Evolutionary conservation across 2,797 vertebrate species (phyloP).

Genomic region (Gymnodraco acuticeps): DNA sequence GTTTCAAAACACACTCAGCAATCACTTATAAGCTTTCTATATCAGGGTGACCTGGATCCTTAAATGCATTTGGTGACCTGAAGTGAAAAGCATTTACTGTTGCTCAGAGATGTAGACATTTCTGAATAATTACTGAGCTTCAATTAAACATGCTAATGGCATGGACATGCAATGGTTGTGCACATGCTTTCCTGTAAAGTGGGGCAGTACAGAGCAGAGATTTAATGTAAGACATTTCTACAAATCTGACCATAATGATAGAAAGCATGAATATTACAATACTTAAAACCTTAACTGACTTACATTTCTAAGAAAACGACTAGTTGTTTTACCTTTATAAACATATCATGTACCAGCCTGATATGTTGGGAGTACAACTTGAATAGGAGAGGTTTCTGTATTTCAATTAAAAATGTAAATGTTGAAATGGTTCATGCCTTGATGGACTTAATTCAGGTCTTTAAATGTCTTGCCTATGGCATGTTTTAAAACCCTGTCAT

Average conservation of each 20-base stretch:
- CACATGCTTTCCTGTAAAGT: slow-evolving; percentile 22
- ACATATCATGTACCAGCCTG: background rate
- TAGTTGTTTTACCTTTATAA: no score
- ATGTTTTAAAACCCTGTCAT: slow-evolving; percentile 47
- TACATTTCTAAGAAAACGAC: background rate
- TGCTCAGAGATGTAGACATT: slow-evolving; percentile 16
- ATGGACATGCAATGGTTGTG: slow-evolving; percentile 25
- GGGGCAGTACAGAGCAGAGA: background rate
- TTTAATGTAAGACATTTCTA: slow-evolving; percentile 12
- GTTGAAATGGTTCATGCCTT: slow-evolving; percentile 46
- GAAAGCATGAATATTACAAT: background rate
- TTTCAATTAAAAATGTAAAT: slow-evolving; percentile 26
- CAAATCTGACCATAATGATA: background rate
- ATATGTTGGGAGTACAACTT: slow-evolving; percentile 14
- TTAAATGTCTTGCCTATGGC: slow-evolving; percentile 44
- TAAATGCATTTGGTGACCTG: slow-evolving; percentile 18
- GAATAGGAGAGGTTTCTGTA: slow-evolving; percentile 12
- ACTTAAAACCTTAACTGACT: background rate
- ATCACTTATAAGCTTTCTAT: slow-evolving; percentile 14
- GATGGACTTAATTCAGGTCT: slow-evolving; percentile 35
- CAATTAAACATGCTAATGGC: slow-evolving; percentile 66
- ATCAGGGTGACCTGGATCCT: slow-evolving; percentile 3
- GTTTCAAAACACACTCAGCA: slow-evolving; percentile 15
- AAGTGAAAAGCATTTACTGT: slow-evolving; percentile 26
- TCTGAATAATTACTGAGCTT: slow-evolving; percentile 53